A percentile compares a stretch with the other conserved stretches of the same genome.
Conservation (phyloP, 1,140 invertebrate species). For the Goniozus legneri region DNA sequence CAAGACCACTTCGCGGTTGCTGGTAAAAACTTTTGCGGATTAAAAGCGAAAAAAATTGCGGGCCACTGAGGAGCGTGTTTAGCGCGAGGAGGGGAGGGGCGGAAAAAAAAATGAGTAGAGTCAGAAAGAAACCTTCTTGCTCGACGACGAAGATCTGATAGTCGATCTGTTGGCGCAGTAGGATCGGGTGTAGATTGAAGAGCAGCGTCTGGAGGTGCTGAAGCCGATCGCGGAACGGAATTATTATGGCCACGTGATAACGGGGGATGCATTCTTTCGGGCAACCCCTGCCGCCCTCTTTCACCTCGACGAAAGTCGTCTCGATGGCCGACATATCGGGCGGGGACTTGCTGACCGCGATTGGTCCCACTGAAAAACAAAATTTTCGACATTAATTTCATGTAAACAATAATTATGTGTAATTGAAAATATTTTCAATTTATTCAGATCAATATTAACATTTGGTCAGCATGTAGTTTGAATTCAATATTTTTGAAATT, state of each 20-base stretch:
- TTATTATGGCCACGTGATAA: constrained; percentile 81
- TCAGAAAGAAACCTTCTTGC: constrained; percentile 76
- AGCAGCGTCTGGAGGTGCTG: constrained; percentile 81
- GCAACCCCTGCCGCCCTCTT: constrained; percentile 71
- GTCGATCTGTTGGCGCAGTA: constrained; percentile 86
- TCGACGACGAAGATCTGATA: constrained; percentile 96
- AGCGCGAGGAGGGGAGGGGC: too few relatives aligned
- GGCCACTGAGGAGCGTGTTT: too few relatives aligned
- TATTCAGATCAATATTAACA: too few relatives aligned
- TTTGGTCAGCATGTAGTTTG: too few relatives aligned
- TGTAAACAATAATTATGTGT: too few relatives aligned
- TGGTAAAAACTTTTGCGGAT: too few relatives aligned
- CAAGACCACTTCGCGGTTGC: too few relatives aligned
- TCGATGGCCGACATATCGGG: constrained; percentile 46
- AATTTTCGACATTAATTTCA: background rate
- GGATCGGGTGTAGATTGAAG: constrained; percentile 86
- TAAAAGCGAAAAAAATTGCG: too few relatives aligned
- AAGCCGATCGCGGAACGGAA: constrained; percentile 83
- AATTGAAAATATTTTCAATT: too few relatives aligned
- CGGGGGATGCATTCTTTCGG: constrained; percentile 72
- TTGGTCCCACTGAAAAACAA: constrained; percentile 43
- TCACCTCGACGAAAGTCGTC: constrained; percentile 52
- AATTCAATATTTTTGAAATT: too few relatives aligned
- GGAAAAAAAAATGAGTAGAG: too few relatives aligned
- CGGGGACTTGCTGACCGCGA: constrained; percentile 44